Evolutionary conservation across 2,888 invertebrate genomes (phyloP).

Genomic region (Fissipunctia ypsillon): DNA sequence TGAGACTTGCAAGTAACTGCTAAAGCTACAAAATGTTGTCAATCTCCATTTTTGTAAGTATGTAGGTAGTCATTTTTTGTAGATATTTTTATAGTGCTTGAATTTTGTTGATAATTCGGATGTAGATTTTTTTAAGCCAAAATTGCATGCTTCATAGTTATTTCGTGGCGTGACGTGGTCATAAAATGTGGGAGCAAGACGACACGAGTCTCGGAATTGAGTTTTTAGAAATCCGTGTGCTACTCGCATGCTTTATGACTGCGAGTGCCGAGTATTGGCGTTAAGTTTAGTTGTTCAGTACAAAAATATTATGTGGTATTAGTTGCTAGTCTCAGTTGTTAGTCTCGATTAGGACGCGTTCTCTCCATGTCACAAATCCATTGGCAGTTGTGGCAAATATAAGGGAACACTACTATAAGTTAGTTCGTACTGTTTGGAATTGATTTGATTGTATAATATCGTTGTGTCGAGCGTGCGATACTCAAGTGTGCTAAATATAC

Average conservation of each 20-base stretch:
- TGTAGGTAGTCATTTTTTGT: slow-evolving; percentile 16
- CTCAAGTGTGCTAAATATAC: slow-evolving; percentile 77
- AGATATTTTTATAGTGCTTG: slow-evolving; percentile 34
- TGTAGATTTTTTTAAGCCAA: slow-evolving; percentile 12
- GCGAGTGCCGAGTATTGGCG: not conserved
- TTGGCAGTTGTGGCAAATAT: slow-evolving; percentile 60
- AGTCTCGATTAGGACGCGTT: slow-evolving; percentile 55
- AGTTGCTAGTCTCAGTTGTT: slow-evolving; percentile 27
- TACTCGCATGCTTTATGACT: not conserved
- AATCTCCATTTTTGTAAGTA: slow-evolving; percentile 26
- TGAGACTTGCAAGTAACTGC: slow-evolving; percentile 33
- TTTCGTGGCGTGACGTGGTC: not conserved
- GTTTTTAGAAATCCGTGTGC: not conserved
- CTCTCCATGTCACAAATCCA: slow-evolving; percentile 65
- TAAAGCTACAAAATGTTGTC: slow-evolving; percentile 4
- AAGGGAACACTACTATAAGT: slow-evolving; percentile 64
- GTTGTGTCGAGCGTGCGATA: slow-evolving; percentile 78
- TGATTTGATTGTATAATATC: slow-evolving; percentile 69
- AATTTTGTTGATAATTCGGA: slow-evolving; percentile 9
- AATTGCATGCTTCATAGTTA: slow-evolving; percentile 18
- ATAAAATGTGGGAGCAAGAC: not conserved
- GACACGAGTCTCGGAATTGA: not conserved
- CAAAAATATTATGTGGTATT: slow-evolving; percentile 10
- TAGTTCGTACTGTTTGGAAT: slow-evolving; percentile 71
- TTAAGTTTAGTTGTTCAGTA: not conserved